Evolutionary conservation across 1,140 invertebrate genomes (phyloP), one percentile per base, ranked within the genome.

Genomic region (Latrodectus geometricus): DNA sequence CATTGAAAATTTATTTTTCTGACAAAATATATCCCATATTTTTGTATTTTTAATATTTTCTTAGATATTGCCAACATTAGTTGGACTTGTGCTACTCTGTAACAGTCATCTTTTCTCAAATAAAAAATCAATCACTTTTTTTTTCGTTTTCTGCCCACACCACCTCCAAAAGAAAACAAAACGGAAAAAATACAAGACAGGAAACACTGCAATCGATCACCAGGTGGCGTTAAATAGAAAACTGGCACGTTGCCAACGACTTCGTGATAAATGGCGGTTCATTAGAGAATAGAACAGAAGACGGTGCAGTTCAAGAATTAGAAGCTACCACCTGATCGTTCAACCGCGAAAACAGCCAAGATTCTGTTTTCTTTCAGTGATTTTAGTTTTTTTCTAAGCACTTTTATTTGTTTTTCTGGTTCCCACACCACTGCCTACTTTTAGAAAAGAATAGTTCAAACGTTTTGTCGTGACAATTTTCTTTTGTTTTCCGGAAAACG

Each of bases 221-320:
- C 77, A 80, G 77, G 69, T 80, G 77, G 77, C 77, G 77, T 80
- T 80, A 80, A 80, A 80, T 80, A 70, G 77, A 68, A 80, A 69
- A 56, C 77, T 80, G 77, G 77, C 77, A 66, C 66, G 66, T 80
- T 80, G 77, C 77, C 77, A 80, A 80, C 66, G 77, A 80, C 77
- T 69, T 11, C 11, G 77, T 80, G 77, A 80, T 80, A 80, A 80
- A 80, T 80, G 77, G 66, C 20, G 66, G 77, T 80, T 80, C 77
- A 80, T 80, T 80, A 80, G 77, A 66, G 65, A 54, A 70, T 35
- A 52, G 48, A 56, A 70, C 48, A 80, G 77, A 80, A 80, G 77
- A 69, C 66, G 66, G 66, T 80, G 69, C 48, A 48, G 77, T 70
- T 70, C 11, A 69, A 80, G 77, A 80, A 80, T 80, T 80, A 80